These are phyloP conservation scores for Phlogophora meticulosa DNA, from an alignment of 2,888 invertebrate species.

Conservation along the genomic window DNA sequence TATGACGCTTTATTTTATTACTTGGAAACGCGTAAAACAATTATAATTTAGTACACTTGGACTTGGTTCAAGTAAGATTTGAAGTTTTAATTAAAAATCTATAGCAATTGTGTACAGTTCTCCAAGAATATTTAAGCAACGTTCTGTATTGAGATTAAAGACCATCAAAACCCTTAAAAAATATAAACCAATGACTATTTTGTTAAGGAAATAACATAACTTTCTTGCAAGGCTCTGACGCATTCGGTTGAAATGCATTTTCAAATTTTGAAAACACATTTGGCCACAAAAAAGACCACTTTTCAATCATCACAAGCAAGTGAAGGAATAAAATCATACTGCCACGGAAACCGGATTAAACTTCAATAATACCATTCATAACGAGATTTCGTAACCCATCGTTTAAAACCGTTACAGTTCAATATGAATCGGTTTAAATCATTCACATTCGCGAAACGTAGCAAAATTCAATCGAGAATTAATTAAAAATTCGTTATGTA, in stretches of 20 bases:
- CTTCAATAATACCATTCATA: conserved; percentile 40
- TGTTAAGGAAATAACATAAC: no score
- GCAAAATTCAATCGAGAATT: conserved; percentile 69
- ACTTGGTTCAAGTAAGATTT: conserved; percentile 14
- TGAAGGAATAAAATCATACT: conserved; percentile 12
- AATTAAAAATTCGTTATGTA: conserved; percentile 71
- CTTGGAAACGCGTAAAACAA: conserved; percentile 51
- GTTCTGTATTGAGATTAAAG: neutral
- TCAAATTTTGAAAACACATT: neutral
- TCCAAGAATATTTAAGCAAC: neutral
- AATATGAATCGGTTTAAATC: conserved; percentile 59
- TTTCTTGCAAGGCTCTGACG: no score
- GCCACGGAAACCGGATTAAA: conserved; percentile 31
- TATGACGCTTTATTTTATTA: conserved; percentile 56
- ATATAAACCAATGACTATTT: no score
- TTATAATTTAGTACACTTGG: conserved; percentile 58
- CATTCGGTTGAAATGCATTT: no score
- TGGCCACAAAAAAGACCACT: neutral
- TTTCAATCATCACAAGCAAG: conserved; percentile 4
- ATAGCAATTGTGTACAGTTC: conserved; percentile 16
- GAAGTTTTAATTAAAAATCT: conserved; percentile 43
- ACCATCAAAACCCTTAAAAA: neutral
- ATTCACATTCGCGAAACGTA: conserved; percentile 53
- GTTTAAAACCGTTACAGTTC: conserved; percentile 44
- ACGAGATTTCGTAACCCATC: conserved; percentile 45